Evolutionary conservation across 2,888 invertebrate species (phyloP).

Genomic region (Trichacis sp.): DNA sequence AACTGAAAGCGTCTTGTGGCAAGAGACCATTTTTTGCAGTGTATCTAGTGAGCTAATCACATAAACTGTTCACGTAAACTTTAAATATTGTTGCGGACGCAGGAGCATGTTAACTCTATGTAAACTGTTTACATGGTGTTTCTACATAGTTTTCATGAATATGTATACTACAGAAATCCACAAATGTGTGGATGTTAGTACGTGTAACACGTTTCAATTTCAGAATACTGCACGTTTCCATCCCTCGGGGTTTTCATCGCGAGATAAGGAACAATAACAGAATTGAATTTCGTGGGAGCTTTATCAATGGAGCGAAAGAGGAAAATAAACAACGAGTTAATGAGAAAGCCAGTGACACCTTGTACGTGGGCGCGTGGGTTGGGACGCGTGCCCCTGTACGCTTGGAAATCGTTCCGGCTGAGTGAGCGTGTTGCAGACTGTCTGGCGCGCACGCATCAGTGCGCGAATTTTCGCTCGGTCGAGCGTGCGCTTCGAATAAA

Average conservation of each 20-base stretch:
- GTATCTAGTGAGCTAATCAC: too few species aligned
- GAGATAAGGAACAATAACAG: not conserved
- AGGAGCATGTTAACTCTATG: too few species aligned
- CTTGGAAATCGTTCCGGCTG: conserved; percentile 32
- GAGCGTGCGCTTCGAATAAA: conserved; percentile 45
- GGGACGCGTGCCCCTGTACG: conserved; percentile 37
- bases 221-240: not conserved
- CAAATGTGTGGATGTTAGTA: too few species aligned
- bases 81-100: too few species aligned
- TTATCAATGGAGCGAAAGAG: conserved; percentile 10
- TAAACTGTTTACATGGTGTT: too few species aligned
- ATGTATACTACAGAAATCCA: too few species aligned
- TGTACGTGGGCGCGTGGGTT: conserved; percentile 32
- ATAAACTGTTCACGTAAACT: too few species aligned
- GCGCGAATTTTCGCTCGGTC: conserved; percentile 37
- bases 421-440: conserved; percentile 39
- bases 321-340: conserved; percentile 25
- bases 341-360: conserved; percentile 34
- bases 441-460: conserved; percentile 43
- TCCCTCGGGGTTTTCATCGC: not conserved
- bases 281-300: not conserved
- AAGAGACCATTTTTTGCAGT: too few species aligned
- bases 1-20: too few species aligned
- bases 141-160: too few species aligned
- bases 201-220: too few species aligned